Conservation (phyloP, 1,140 invertebrate genomes). For the Phortica variegata region DNA sequence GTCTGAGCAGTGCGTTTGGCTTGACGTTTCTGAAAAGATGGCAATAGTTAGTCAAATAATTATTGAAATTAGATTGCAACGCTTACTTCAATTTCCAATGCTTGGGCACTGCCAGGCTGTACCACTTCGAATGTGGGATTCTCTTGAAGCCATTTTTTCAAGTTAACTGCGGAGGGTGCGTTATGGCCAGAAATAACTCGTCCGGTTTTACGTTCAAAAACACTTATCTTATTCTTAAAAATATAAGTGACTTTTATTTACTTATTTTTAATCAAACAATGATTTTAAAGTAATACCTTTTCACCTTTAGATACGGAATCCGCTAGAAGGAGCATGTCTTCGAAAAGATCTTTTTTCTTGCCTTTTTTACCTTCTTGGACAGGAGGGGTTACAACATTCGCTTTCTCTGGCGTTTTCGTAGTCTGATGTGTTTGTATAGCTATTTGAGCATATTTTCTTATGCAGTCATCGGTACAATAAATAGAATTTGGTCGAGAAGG, state of each 20-base stretch:
- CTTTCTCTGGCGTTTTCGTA: not conserved
- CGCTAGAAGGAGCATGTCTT: slow-evolving; percentile 39
- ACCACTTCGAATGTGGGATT: slow-evolving; percentile 85
- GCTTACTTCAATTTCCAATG: slow-evolving; percentile 56
- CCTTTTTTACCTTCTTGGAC: slow-evolving; percentile 39
- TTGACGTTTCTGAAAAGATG: slow-evolving; percentile 20
- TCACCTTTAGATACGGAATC: slow-evolving; percentile 54
- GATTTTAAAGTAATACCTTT: slow-evolving; percentile 63
- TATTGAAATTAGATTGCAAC: not conserved
- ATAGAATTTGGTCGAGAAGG: slow-evolving; percentile 69
- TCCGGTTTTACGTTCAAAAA: slow-evolving; percentile 77
- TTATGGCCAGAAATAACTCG: slow-evolving; percentile 72
- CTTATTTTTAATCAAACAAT: too few species aligned
- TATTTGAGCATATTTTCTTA: slow-evolving; percentile 79
- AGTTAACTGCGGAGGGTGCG: slow-evolving; percentile 74
- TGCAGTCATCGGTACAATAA: slow-evolving; percentile 87
- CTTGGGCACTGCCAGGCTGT: slow-evolving; percentile 62
- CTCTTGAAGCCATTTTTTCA: slow-evolving; percentile 80
- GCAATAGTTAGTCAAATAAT: not conserved
- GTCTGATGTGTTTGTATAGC: slow-evolving; percentile 58
- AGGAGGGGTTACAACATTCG: not conserved
- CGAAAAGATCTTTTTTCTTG: slow-evolving; percentile 44
- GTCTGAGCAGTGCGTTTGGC: slow-evolving; percentile 10
- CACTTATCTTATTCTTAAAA: slow-evolving; percentile 71
- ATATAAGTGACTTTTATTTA: slow-evolving; percentile 12